Evolutionary conservation across 1,140 invertebrate genomes (phyloP), one percentile per base, ranked within the genome.

Genomic region (Nomia melanderi): DNA sequence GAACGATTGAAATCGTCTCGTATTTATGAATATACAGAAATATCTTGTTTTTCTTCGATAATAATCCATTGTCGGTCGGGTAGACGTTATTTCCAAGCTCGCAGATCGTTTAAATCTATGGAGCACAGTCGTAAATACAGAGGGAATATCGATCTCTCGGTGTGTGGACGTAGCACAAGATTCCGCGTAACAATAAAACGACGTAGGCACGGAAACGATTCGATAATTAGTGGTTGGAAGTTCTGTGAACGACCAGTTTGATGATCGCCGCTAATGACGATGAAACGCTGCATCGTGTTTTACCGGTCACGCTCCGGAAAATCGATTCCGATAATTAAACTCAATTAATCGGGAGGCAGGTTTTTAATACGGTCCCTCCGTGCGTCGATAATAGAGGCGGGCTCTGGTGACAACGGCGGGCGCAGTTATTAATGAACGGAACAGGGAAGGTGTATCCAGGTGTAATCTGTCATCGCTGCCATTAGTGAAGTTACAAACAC

Each of bases 261-360:
- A 50, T 27, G 71, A 50, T 33, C 60, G 20, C 20, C 25, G 33
- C 33, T 73, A 65, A 73, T 73, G 60, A 64, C 29, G 25, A 73
- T 73, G 62, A 39, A 65, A 29, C 60, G 71, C 7, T 44, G 62
- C 29, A 6, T 27, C 62, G 20, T 20, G 27, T 65, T 65, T 47
- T 25, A 23, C 41, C 9, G 33, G 9, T n/a, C 39, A 9, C 31
- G 59, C 4, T 8, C 27, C 29, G 14, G 36, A 31, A 67, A 57
- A 44, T 57, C 72, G 53, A 67, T 57, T 57, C 36, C n/a, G 39
- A 74, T 67, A 67, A 75, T 75, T 67, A 57, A 67, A 47, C 50
- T 57, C 54, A 36, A 56, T 57, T 73, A 44, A 64, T 57, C 44
- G 63, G 39, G 36, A 66, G 33, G 25, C 47, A 36, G 36, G 62